Conservation (phyloP, 2,797 vertebrate genomes). For the Oophaga sylvatica region DNA sequence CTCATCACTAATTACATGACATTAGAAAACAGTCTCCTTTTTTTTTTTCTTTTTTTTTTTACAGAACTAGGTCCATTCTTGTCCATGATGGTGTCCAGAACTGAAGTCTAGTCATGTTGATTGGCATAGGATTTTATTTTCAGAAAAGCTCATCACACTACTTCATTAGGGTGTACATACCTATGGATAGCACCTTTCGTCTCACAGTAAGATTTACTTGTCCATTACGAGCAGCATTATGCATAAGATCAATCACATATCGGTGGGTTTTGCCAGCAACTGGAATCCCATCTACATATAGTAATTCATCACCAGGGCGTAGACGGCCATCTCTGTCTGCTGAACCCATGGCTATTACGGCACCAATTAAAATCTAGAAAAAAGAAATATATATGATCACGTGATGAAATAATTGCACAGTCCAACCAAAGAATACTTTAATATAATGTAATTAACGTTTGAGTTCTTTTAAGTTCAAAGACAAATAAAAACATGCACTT, state of each 20-base stretch:
- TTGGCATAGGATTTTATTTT: neutral
- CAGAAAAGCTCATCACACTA: neutral
- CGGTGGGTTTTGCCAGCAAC: slow-evolving; percentile 96
- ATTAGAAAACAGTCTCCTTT: too few relatives aligned
- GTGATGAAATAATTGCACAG: neutral
- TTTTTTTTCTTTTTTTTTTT: too few relatives aligned
- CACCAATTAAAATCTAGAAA: slow-evolving; percentile 92
- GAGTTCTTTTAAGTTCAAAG: neutral
- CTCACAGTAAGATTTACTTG: slow-evolving; percentile 95
- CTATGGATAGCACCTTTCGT: slow-evolving; percentile 84
- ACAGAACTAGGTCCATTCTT: too few relatives aligned
- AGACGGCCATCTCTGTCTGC: slow-evolving; percentile 94
- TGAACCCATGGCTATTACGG: slow-evolving; percentile 96
- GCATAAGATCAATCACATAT: slow-evolving; percentile 98
- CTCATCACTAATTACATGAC: too few relatives aligned
- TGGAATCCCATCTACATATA: slow-evolving; percentile 92
- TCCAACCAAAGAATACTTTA: neutral
- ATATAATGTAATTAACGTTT: neutral
- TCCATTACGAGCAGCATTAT: slow-evolving; percentile 91
- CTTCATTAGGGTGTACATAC: slow-evolving; percentile 71
- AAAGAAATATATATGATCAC: neutral
- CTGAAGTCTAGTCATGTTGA: neutral
- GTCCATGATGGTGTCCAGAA: neutral
- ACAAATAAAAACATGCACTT: neutral
- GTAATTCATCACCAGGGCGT: slow-evolving; percentile 92